Percentiles rank a stretch among this genome's conserved stretches.
These are phyloP conservation scores for Laticauda laticaudata DNA, from an alignment of 2,113 vertebrate species.

Conservation along the genomic window DNA sequence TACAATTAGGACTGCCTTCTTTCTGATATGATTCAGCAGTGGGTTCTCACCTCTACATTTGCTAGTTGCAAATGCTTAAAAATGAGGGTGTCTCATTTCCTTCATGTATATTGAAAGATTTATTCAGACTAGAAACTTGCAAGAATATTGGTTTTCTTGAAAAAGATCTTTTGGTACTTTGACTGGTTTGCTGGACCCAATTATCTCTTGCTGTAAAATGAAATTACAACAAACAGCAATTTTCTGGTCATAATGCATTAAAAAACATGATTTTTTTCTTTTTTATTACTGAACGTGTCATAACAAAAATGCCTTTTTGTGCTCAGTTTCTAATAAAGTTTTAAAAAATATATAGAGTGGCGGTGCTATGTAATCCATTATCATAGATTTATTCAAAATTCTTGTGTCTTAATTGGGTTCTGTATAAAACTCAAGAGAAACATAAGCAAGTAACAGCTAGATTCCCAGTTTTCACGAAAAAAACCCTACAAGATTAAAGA, in stretches of 20 bases:
- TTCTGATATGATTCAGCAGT: neutral
- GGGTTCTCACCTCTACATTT: neutral
- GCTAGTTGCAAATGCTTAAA: no score
- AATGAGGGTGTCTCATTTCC: no score
- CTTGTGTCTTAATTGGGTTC: no score
- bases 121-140: neutral
- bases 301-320: neutral
- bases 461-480: neutral
- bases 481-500: neutral
- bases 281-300: neutral
- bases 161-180: neutral
- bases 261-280: neutral
- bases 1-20: neutral
- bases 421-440: neutral
- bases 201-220: no score
- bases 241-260: neutral
- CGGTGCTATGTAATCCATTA: neutral
- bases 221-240: no score
- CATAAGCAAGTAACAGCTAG: neutral
- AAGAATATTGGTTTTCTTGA: neutral
- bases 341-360: neutral
- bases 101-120: neutral
- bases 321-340: slow-evolving; percentile 5
- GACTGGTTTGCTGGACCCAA: neutral
- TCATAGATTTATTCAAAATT: no score